A percentile compares a stretch with the other conserved stretches of the same genome.
These are phyloP conservation scores for Eilema sororculum DNA, from an alignment of 2,888 invertebrate species.

Conservation along the genomic window DNA sequence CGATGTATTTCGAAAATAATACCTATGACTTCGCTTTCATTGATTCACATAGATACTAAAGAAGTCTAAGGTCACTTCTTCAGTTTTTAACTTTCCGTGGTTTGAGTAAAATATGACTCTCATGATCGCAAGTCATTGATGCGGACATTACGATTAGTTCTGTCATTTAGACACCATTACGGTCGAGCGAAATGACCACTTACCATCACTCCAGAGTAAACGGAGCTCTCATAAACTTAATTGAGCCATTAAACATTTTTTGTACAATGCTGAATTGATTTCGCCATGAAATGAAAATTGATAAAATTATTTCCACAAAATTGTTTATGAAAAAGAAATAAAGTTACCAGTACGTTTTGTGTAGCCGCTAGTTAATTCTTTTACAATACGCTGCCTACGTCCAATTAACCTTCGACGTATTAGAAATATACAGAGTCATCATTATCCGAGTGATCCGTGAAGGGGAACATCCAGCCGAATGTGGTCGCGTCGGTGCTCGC, in stretches of 20 bases:
- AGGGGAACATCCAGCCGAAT: constrained; percentile 55
- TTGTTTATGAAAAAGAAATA: constrained; percentile 55
- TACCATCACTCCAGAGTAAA: constrained; percentile 9
- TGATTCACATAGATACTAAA: not conserved
- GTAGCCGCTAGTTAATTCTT: constrained; percentile 72
- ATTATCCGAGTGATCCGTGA: constrained; percentile 72
- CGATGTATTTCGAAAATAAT: too few relatives aligned
- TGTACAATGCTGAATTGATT: constrained; percentile 47
- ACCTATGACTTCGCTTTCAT: not conserved
- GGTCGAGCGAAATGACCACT: constrained; percentile 13
- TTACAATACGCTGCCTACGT: constrained; percentile 80
- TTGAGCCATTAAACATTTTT: constrained; percentile 44
- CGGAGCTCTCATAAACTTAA: constrained; percentile 34
- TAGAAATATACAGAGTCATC: constrained; percentile 81
- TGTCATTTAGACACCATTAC: constrained; percentile 19
- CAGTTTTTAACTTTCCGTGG: not conserved
- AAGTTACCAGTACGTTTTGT: constrained; percentile 48
- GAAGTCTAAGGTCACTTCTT: not conserved
- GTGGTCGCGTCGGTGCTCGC: constrained; percentile 25
- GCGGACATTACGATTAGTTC: constrained; percentile 28
- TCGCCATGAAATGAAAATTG: constrained; percentile 42
- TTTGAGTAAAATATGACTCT: constrained; percentile 7
- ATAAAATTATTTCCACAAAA: constrained; percentile 44
- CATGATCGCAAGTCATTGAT: constrained; percentile 17
- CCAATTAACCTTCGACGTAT: constrained; percentile 84